Evolutionary conservation across 2,888 invertebrate genomes (phyloP).

Genomic region (Ormyrus labotus): DNA sequence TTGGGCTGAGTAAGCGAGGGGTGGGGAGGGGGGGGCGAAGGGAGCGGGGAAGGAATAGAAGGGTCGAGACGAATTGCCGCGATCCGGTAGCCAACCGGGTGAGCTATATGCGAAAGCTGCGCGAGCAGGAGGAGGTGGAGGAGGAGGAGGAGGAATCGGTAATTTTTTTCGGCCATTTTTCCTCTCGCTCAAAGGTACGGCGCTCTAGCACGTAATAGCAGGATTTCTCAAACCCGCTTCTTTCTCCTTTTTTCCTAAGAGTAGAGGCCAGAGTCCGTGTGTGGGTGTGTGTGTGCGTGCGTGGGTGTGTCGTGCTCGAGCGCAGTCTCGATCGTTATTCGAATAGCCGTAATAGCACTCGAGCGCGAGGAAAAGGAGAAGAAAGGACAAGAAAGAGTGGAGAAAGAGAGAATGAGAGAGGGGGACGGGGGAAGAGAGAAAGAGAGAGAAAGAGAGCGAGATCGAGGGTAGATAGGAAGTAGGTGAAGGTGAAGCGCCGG

Average conservation of each 20-base stretch:
- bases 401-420: neutral
- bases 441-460: constrained; percentile 25
- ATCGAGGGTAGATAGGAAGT: constrained; percentile 52
- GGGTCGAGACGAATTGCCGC: constrained; percentile 4
- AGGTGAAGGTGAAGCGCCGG: constrained; percentile 52
- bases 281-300: neutral
- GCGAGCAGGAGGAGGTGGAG: neutral
- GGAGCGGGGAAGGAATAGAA: too few species aligned
- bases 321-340: constrained; percentile 41
- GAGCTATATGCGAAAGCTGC: neutral
- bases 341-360: constrained; percentile 43
- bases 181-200: constrained; percentile 6
- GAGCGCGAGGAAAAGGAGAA: constrained; percentile 15
- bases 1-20: neutral
- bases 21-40: neutral
- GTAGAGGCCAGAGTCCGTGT: neutral
- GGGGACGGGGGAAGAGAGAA: neutral
- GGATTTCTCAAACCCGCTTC: constrained; percentile 8
- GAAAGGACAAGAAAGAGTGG: constrained; percentile 5
- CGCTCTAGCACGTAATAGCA: neutral
- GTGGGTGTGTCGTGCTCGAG: constrained; percentile 24
- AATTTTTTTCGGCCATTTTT: constrained; percentile 14
- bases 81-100: neutral
- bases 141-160: neutral
- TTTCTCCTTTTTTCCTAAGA: neutral